A percentile compares a stretch with the other conserved stretches of the same genome.
These are phyloP conservation scores for Mobula birostris DNA, from an alignment of 2,113 vertebrate species.

Conservation along the genomic window DNA sequence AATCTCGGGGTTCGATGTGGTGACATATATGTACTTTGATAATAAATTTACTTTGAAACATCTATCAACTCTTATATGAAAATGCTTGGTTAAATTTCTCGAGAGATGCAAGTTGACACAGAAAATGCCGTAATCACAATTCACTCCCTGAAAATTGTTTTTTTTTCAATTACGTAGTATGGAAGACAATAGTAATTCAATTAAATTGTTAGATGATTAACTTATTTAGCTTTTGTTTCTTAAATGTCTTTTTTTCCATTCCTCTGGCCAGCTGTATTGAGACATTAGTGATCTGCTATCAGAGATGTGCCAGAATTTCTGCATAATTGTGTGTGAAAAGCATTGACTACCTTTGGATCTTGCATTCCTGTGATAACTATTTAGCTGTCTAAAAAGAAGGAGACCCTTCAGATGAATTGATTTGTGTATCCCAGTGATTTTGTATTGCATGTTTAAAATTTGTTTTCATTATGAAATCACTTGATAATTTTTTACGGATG, in stretches of 20 bases:
- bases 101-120: no score
- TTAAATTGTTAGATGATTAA: background rate
- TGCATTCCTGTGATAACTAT: background rate
- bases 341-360: background rate
- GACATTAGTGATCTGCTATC: background rate
- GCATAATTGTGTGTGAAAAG: background rate
- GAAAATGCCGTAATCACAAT: no score
- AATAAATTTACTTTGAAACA: no score
- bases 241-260: conserved; percentile 4
- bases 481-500: background rate
- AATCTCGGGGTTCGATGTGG: no score
- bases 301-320: no score
- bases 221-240: background rate
- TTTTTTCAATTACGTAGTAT: no score
- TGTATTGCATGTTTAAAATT: background rate
- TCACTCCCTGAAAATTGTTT: no score
- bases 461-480: background rate
- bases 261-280: background rate
- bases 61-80: no score
- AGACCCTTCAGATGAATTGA: background rate
- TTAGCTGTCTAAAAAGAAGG: background rate
- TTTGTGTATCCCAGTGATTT: background rate
- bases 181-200: no score
- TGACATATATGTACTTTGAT: no score
- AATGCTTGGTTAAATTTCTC: no score